phyloP scores from a whole-genome alignment of 1,140 invertebrate species.

The Arion vulgaris region DNA sequence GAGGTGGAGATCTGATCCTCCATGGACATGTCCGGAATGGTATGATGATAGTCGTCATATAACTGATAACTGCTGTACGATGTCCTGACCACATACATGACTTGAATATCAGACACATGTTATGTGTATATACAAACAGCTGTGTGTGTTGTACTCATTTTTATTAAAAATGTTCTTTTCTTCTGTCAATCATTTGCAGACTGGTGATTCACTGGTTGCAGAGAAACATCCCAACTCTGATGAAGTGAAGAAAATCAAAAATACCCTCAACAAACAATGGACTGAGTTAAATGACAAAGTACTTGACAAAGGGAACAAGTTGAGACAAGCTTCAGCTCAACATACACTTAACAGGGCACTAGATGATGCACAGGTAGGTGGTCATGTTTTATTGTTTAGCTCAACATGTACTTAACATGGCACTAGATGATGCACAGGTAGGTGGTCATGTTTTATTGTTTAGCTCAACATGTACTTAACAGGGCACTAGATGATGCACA shows the following conservation, averaged over 20 bases:
- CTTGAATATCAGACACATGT: too few species aligned
- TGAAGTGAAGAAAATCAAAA: slow-evolving; percentile 88
- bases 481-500: slow-evolving; percentile 87
- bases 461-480: slow-evolving; percentile 85
- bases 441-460: too few species aligned
- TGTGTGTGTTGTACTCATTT: too few species aligned
- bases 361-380: slow-evolving; percentile 76
- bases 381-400: too few species aligned
- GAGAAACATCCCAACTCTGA: slow-evolving; percentile 95
- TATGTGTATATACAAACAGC: too few species aligned
- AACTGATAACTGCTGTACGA: too few species aligned
- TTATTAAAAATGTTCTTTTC: neutral
- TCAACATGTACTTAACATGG: too few species aligned
- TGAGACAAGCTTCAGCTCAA: slow-evolving; percentile 85
- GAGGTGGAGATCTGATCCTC: too few species aligned
- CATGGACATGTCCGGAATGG: too few species aligned
- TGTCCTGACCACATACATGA: too few species aligned
- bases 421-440: too few species aligned
- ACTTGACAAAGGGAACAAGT: slow-evolving; percentile 82
- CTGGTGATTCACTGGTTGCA: slow-evolving; percentile 95
- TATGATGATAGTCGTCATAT: too few species aligned
- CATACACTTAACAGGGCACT: slow-evolving; percentile 91
- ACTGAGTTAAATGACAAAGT: slow-evolving; percentile 87
- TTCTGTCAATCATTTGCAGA: slow-evolving; percentile 76
- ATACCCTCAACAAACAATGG: slow-evolving; percentile 94